These are phyloP conservation scores for Metopia argyrocephala DNA, from an alignment of 2,888 invertebrate species.

Conservation along the genomic window DNA sequence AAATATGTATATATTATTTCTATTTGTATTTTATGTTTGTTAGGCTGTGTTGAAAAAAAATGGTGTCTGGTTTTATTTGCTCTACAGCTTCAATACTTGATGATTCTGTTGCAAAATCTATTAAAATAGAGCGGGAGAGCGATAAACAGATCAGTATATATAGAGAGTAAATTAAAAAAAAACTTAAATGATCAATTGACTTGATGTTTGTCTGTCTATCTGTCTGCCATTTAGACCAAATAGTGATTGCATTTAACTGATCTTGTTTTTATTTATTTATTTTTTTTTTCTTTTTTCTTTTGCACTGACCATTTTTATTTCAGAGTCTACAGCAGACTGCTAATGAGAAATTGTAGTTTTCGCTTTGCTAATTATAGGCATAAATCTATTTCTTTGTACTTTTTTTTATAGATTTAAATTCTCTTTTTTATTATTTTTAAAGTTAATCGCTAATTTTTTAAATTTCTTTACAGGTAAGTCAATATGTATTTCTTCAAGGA, in stretches of 20 bases:
- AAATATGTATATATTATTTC: conserved; percentile 1
- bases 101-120: background rate
- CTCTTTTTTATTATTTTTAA: conserved; percentile 20
- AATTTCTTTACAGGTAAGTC: conserved; percentile 49
- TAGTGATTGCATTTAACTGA: conserved; percentile 58
- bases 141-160: background rate
- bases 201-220: conserved; percentile 50
- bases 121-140: background rate
- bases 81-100: background rate
- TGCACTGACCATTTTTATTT: conserved; percentile 21
- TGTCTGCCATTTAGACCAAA: too few species aligned
- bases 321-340: conserved; percentile 2
- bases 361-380: conserved; percentile 21
- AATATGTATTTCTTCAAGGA: background rate
- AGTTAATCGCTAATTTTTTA: background rate
- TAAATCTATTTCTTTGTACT: background rate
- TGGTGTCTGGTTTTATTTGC: background rate
- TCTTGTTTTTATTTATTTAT: conserved; percentile 30
- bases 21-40: conserved; percentile 8
- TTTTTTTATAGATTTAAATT: background rate
- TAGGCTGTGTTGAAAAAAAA: background rate
- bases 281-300: conserved; percentile 10
- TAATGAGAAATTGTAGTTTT: too few species aligned
- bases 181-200: conserved; percentile 56
- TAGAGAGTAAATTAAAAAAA: conserved; percentile 10